Conservation (phyloP, 2,888 invertebrate genomes). For the Hedychridium roseum region DNA sequence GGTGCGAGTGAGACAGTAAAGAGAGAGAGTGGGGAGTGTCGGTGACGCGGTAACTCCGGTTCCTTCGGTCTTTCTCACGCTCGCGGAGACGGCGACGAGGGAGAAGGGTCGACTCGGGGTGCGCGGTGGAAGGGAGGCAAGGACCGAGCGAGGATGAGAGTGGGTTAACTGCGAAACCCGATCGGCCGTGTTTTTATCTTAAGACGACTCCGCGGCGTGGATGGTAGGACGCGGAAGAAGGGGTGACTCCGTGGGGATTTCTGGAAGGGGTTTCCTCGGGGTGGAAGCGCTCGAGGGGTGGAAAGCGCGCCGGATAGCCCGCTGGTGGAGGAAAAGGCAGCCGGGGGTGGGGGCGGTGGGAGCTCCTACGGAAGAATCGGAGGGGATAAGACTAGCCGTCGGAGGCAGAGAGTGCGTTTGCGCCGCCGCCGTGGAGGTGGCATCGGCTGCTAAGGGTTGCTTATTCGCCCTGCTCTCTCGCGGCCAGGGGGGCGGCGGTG, state of each 20-base stretch:
- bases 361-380: slow-evolving; percentile 46
- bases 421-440: slow-evolving; percentile 60
- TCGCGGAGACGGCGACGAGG: slow-evolving; percentile 15
- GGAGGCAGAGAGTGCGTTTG: slow-evolving; percentile 60
- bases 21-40: slow-evolving; percentile 20
- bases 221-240: slow-evolving; percentile 27
- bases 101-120: no score
- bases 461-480: slow-evolving; percentile 48
- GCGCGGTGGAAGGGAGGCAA: slow-evolving; percentile 20
- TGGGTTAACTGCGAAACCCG: slow-evolving; percentile 59
- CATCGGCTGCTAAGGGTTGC: slow-evolving; percentile 59
- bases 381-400: slow-evolving; percentile 64
- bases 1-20: slow-evolving; percentile 7
- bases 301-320: slow-evolving; percentile 24
- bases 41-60: slow-evolving; percentile 9
- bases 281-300: slow-evolving; percentile 31
- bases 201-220: slow-evolving; percentile 51
- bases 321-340: not conserved
- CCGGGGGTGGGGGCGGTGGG: slow-evolving; percentile 28
- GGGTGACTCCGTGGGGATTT: slow-evolving; percentile 22
- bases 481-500: slow-evolving; percentile 44
- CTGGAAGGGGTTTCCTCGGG: slow-evolving; percentile 37
- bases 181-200: slow-evolving; percentile 63
- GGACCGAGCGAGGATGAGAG: slow-evolving; percentile 48
- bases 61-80: slow-evolving; percentile 1